phyloP scores from a whole-genome alignment of 2,888 invertebrate genomes.

The Elysia crispata region DNA sequence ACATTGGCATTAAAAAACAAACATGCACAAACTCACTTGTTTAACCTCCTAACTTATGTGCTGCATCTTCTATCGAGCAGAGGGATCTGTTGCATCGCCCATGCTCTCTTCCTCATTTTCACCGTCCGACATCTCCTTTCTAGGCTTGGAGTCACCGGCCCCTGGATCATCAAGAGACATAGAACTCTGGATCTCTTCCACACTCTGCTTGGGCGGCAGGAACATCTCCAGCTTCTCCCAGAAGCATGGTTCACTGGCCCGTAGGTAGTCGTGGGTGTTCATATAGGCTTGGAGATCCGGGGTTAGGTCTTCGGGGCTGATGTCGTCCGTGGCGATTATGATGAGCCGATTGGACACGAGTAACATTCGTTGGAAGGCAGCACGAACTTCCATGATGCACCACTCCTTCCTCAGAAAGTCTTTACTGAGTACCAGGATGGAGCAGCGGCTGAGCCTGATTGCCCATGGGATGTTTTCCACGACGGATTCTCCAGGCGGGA shows the following conservation, averaged over 20 bases:
- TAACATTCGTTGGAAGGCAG: conserved; percentile 48
- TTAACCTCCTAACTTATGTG: too few relatives aligned
- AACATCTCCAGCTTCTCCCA: conserved; percentile 53
- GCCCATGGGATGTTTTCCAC: conserved; percentile 86
- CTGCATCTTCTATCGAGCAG: too few relatives aligned
- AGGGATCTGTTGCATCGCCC: too few relatives aligned
- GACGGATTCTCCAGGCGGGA: conserved; percentile 78
- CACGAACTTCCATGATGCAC: conserved; percentile 51
- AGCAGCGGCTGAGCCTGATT: conserved; percentile 48
- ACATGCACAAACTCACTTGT: too few relatives aligned
- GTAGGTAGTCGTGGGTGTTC: conserved; percentile 49
- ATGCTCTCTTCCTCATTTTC: conserved; percentile 7
- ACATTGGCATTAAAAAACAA: too few relatives aligned
- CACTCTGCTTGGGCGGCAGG: conserved; percentile 35
- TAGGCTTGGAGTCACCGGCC: background rate
- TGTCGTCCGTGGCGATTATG: conserved; percentile 44
- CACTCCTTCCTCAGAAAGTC: conserved; percentile 52
- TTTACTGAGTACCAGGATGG: conserved; percentile 49
- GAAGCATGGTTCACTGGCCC: conserved; percentile 46
- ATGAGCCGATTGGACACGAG: conserved; percentile 46
- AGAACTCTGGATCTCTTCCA: background rate
- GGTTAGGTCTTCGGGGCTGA: conserved; percentile 44
- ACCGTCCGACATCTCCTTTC: background rate
- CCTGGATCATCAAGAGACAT: too few relatives aligned
- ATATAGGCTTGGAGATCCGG: conserved; percentile 50